Percentiles rank a stretch among this genome's conserved stretches.
Conservation (phyloP, 1,140 invertebrate genomes). For the Formica selysi region DNA sequence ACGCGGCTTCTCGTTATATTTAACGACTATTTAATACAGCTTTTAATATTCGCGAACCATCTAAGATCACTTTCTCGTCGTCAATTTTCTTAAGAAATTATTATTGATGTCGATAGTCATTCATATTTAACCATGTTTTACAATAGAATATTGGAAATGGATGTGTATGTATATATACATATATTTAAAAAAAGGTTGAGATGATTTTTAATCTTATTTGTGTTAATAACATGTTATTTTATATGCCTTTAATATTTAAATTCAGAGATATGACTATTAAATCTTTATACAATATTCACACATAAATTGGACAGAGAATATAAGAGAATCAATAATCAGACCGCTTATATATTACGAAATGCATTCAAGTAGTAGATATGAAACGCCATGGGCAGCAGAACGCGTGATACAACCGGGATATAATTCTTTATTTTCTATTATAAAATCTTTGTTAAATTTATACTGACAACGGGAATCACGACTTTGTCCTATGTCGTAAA, state of each 20-base stretch:
- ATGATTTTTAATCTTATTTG: background rate
- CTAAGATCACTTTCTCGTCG: background rate
- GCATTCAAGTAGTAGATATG: constrained; percentile 1
- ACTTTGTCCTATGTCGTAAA: constrained; percentile 68
- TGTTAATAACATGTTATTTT: constrained; percentile 22
- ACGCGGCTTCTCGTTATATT: constrained; percentile 7
- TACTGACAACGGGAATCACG: constrained; percentile 65
- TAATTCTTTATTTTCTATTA: constrained; percentile 48
- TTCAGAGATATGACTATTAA: background rate
- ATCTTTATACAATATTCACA: background rate
- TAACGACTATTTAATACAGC: constrained; percentile 23
- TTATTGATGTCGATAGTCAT: background rate
- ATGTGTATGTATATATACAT: too few species aligned
- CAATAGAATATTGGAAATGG: too few species aligned
- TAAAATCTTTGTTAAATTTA: constrained; percentile 58
- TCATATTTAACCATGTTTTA: constrained; percentile 2
- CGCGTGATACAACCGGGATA: background rate
- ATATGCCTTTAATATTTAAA: background rate
- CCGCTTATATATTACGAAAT: constrained; percentile 23
- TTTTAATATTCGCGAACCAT: constrained; percentile 5
- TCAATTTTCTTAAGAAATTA: constrained; percentile 13
- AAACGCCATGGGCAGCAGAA: constrained; percentile 1
- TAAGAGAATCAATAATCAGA: constrained; percentile 27
- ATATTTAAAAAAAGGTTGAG: too few species aligned
- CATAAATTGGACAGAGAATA: background rate